These are phyloP conservation scores for Polydrusus pterygomalis DNA, from an alignment of 2,888 invertebrate genomes.

Conservation along the genomic window DNA sequence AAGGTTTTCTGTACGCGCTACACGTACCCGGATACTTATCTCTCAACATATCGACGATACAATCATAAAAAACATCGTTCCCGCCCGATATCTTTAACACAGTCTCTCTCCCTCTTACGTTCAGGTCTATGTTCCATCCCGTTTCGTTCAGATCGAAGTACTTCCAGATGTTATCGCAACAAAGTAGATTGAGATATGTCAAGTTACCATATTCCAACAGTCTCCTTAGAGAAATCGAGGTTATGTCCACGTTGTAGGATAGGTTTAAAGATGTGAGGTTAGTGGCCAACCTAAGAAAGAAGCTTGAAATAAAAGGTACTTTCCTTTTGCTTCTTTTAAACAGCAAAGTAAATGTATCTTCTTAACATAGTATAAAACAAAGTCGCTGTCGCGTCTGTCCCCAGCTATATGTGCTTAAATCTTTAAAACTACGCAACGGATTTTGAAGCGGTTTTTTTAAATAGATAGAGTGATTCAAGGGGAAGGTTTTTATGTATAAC, in stretches of 20 bases:
- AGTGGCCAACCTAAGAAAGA: constrained; percentile 59
- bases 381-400: too few relatives aligned
- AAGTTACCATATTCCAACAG: constrained; percentile 75
- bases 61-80: constrained; percentile 53
- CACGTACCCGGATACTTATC: constrained; percentile 57
- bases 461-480: too few relatives aligned
- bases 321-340: too few relatives aligned
- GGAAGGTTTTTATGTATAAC: too few relatives aligned
- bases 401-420: too few relatives aligned
- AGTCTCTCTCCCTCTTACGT: constrained; percentile 31
- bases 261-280: constrained; percentile 72
- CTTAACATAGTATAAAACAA: too few relatives aligned
- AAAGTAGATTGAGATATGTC: constrained; percentile 74
- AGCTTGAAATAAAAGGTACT: too few relatives aligned
- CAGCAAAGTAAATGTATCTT: too few relatives aligned
- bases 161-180: constrained; percentile 74
- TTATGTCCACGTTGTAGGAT: constrained; percentile 75
- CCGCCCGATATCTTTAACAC: constrained; percentile 54
- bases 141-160: constrained; percentile 61
- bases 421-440: too few relatives aligned
- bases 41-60: constrained; percentile 61
- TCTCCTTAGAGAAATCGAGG: constrained; percentile 77
- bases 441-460: too few relatives aligned
- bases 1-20: constrained; percentile 34
- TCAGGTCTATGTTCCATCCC: constrained; percentile 45